Percentiles rank a stretch among this genome's conserved stretches.
These are phyloP conservation scores for Rotaria magnacalcarata DNA, from an alignment of 2,888 invertebrate genomes.

Conservation along the genomic window DNA sequence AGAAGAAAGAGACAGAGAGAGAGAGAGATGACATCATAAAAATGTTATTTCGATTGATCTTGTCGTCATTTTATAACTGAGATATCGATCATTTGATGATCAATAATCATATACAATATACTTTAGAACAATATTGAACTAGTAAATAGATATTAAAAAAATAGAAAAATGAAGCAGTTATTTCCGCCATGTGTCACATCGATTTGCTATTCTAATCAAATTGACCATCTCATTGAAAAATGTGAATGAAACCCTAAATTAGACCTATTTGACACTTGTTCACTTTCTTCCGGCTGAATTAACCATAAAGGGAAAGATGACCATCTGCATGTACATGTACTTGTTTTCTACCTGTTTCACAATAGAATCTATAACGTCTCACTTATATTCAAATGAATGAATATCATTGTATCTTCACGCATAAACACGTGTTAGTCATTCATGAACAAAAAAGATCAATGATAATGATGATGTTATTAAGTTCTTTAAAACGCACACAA, in stretches of 20 bases:
- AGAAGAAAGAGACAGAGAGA: neutral
- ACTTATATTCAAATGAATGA: neutral
- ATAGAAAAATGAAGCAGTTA: neutral
- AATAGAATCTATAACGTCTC: neutral
- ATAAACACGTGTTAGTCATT: neutral
- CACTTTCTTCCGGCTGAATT: slow-evolving; percentile 1
- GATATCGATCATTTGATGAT: neutral
- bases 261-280: slow-evolving; percentile 4
- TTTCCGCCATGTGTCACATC: slow-evolving; percentile 20
- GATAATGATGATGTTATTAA: neutral
- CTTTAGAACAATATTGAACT: neutral
- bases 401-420: neutral
- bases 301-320: neutral
- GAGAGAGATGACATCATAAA: neutral
- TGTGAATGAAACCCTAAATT: neutral
- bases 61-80: neutral
- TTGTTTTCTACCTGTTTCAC: neutral
- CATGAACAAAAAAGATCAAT: neutral
- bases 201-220: neutral
- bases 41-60: neutral
- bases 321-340: neutral
- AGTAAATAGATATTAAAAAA: neutral
- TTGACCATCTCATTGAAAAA: neutral
- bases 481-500: neutral
- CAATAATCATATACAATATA: neutral